phyloP scores from a whole-genome alignment of 2,797 vertebrate species.

The Orientallactaga sibirica region DNA sequence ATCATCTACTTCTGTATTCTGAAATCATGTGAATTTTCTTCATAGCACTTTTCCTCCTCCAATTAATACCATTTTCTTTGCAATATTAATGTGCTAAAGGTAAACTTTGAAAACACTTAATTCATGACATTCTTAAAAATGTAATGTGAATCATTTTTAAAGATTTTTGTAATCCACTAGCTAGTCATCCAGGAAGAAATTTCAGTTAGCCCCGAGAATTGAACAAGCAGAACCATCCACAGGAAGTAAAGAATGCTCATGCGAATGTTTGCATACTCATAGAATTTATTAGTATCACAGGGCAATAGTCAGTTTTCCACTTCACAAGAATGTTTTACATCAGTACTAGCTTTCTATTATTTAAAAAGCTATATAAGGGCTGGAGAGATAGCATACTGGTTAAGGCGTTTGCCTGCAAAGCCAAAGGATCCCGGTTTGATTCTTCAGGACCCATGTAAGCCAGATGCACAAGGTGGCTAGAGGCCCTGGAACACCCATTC shows the following conservation, averaged over 20 bases:
- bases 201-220: background rate
- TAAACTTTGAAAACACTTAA: slow-evolving; percentile 30
- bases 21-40: slow-evolving; percentile 44
- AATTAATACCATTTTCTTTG: slow-evolving; percentile 54
- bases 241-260: background rate
- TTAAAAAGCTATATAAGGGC: background rate
- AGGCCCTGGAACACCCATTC: too few species aligned
- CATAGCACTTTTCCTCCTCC: slow-evolving; percentile 44
- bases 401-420: too few species aligned
- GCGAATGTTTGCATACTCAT: background rate
- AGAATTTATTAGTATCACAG: background rate
- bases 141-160: slow-evolving; percentile 18
- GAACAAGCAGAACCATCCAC: background rate
- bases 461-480: too few species aligned
- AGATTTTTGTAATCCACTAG: slow-evolving; percentile 46
- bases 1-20: background rate
- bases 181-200: background rate
- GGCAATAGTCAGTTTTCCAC: background rate
- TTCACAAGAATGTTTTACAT: background rate
- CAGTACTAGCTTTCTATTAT: background rate
- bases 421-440: too few species aligned
- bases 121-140: slow-evolving; percentile 1
- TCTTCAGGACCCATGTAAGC: too few species aligned
- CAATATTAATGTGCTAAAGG: background rate
- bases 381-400: too few species aligned